A percentile compares a stretch with the other conserved stretches of the same genome.
Conservation (phyloP, 2,113 vertebrate species). For the Lynx canadensis region DNA sequence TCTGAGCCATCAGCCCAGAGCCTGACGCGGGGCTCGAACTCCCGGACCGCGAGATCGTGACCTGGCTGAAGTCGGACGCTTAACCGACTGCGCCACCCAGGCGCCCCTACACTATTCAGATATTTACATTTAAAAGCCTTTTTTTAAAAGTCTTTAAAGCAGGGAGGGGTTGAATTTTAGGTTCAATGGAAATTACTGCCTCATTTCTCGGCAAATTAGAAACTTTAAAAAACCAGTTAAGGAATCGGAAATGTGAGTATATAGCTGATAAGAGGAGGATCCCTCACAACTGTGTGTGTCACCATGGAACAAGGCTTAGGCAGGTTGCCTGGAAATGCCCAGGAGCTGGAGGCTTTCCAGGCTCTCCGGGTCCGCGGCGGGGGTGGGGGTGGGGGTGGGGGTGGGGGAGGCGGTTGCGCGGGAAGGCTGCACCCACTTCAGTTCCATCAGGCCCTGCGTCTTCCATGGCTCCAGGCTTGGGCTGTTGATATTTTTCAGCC, state of each 20-base stretch:
- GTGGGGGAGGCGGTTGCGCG: too few relatives aligned
- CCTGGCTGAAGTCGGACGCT: too few relatives aligned
- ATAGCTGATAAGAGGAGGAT: neutral
- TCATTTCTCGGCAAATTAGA: neutral
- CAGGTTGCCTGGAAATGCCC: too few relatives aligned
- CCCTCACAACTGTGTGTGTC: neutral
- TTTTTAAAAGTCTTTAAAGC: neutral
- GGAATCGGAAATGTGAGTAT: neutral
- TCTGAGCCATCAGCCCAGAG: too few relatives aligned
- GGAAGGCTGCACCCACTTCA: neutral
- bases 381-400: too few relatives aligned
- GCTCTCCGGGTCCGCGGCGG: neutral
- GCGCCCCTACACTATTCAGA: neutral
- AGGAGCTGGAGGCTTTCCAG: neutral
- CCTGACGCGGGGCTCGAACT: too few relatives aligned
- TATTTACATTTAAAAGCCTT: neutral
- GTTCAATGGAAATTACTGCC: neutral
- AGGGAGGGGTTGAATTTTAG: neutral
- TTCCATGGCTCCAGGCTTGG: rapidly evolving
- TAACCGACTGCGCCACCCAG: too few relatives aligned
- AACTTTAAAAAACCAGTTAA: neutral
- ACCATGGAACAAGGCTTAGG: neutral
- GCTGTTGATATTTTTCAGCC: neutral
- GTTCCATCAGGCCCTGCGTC: neutral
- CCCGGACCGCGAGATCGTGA: too few relatives aligned